Evolutionary conservation across 2,797 vertebrate genomes (phyloP).

Genomic region (Periophthalmus magnuspinnatus): DNA sequence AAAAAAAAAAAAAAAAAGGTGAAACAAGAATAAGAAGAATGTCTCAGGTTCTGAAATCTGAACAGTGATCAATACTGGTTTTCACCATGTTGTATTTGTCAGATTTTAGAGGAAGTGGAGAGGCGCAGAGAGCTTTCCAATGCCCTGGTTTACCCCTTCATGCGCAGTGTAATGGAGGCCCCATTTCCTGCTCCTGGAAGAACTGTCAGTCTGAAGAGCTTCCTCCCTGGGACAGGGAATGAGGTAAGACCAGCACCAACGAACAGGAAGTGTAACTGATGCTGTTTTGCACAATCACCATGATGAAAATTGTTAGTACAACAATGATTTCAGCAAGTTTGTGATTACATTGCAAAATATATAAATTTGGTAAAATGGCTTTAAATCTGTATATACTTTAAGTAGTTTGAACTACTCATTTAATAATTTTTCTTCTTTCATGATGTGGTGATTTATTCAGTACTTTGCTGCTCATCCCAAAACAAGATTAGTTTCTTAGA

Average conservation of each 20-base stretch:
- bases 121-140: slow-evolving; percentile 91
- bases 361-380: not conserved
- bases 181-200: slow-evolving; percentile 94
- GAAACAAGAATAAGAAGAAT: too few species aligned
- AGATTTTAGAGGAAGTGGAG: slow-evolving; percentile 98
- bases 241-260: slow-evolving; percentile 77
- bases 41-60: too few species aligned
- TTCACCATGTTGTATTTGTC: slow-evolving; percentile 10
- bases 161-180: slow-evolving; percentile 96
- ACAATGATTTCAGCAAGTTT: not conserved
- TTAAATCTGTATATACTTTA: not conserved
- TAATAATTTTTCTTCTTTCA: not conserved
- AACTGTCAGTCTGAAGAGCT: slow-evolving; percentile 91
- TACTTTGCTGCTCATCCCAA: too few species aligned
- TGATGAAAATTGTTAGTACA: slow-evolving; percentile 32
- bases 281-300: slow-evolving; percentile 11
- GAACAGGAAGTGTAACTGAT: slow-evolving; percentile 53
- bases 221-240: slow-evolving; percentile 91
- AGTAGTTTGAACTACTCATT: too few species aligned
- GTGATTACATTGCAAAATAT: not conserved
- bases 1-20: too few species aligned
- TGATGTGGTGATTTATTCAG: not conserved
- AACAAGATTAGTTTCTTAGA: too few species aligned
- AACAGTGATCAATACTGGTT: slow-evolving; percentile 2
- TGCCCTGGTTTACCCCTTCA: slow-evolving; percentile 91